Base-by-base conservation (phyloP, 2,113 vertebrate genomes). In the Heptranchias perlo region DNA sequence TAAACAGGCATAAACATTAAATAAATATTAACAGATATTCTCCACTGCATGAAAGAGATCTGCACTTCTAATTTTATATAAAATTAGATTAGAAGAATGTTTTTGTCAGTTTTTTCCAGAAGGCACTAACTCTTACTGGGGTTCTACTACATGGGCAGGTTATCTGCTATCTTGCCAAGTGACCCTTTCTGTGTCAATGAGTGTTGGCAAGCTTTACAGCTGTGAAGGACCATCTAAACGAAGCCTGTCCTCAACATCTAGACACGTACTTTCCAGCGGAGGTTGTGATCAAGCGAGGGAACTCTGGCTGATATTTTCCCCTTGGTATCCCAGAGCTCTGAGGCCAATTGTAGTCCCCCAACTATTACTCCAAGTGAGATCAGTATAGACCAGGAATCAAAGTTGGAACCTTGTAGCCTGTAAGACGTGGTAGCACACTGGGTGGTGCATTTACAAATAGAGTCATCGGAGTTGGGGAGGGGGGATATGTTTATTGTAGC, bases 1-100 rank as follows among this genome's bases (percentile, higher is more conserved):
- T 49, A 95, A 93, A 67, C 47, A 95, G 64, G 25, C 94, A 73
- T 95, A 67, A 95, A 95, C 28, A 69, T 95, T 49, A 58, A 69
- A 62, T 69, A 67, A 95, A 93, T 62, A 93, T 93, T 95, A 95
- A 69, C 94, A 49, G 39, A 67, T 49, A 73, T 69, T 49, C 64
- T 95, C 94, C 6, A 52, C 94, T 69, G 94, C 65, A 69, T 35
- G 65, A 95, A 35, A 28, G 65, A 69, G 65, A 69, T 73, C 64
- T 95, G 94, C 62, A 95, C 25, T 52, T 69, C 58, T 62, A 35
- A 69, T 73, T 49, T 95, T 23, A 39, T 49, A 35, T 65, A 69
- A 69, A 31, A 47, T 52, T 31, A 47, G 44, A 31, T 31, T 47
- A 2, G 25, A 49, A 49, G 65, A 69, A 69, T 93, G 39, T 62